Conservation (phyloP, 2,113 vertebrate genomes). For the Fulica atra region DNA sequence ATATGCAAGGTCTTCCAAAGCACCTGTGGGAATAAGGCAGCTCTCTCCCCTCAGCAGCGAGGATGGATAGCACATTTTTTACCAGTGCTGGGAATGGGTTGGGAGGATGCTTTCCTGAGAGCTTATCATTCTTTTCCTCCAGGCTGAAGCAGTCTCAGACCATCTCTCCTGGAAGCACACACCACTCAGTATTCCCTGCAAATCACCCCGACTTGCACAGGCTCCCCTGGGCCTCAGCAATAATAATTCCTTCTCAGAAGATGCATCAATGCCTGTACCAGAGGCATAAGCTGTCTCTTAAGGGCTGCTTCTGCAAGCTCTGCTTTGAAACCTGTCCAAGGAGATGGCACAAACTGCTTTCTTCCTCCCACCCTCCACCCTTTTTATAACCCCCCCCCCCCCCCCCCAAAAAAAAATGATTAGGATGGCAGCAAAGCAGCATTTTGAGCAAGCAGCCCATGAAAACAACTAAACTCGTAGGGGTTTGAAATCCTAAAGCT, state of each 20-base stretch:
- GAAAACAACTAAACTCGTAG: background rate
- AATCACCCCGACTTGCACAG: background rate
- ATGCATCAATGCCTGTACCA: background rate
- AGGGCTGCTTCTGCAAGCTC: background rate
- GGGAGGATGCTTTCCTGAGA: background rate
- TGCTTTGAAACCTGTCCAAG: background rate
- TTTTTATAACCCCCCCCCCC: background rate
- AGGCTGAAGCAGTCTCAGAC: background rate
- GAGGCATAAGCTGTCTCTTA: background rate
- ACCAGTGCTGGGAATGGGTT: background rate
- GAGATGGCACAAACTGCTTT: background rate
- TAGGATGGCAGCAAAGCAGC: background rate
- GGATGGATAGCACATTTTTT: background rate
- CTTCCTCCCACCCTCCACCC: background rate
- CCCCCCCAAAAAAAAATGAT: too few species aligned
- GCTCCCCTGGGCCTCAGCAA: background rate
- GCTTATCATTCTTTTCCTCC: background rate
- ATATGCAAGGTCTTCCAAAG: background rate
- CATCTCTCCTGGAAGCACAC: background rate
- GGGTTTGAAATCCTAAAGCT: slow-evolving; percentile 23
- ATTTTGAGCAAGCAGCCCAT: background rate
- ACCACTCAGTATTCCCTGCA: background rate
- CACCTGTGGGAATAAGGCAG: accelerated
- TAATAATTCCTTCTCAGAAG: too few species aligned
- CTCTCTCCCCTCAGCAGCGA: background rate